Evolutionary conservation across 2,797 vertebrate genomes (phyloP).

Genomic region (Chloroceryle inda): DNA sequence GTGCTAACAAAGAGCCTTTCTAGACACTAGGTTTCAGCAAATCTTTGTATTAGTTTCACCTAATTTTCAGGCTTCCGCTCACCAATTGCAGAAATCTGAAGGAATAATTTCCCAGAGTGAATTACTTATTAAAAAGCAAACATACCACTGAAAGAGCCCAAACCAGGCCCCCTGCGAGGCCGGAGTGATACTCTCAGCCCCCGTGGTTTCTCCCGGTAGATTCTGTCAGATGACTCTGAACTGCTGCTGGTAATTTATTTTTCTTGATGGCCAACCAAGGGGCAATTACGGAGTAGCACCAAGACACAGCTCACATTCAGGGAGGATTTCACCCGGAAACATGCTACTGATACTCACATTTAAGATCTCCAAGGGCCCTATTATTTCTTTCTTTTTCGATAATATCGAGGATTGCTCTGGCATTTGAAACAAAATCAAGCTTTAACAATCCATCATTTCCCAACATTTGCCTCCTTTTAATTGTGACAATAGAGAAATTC

Average conservation of each 20-base stretch:
- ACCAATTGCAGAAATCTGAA: background rate
- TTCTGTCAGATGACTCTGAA: background rate
- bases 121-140: slow-evolving; percentile 52
- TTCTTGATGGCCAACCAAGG: slow-evolving; percentile 25
- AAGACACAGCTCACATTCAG: background rate
- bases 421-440: slow-evolving; percentile 9
- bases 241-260: background rate
- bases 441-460: background rate
- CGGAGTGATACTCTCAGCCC: background rate
- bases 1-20: background rate
- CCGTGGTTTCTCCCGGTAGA: background rate
- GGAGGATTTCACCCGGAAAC: slow-evolving; percentile 42
- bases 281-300: slow-evolving; percentile 22
- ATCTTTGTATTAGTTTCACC: slow-evolving; percentile 1
- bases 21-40: slow-evolving; percentile 4
- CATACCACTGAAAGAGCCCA: background rate
- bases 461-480: slow-evolving; percentile 24
- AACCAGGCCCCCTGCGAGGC: background rate
- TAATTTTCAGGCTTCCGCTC: slow-evolving; percentile 12
- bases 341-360: slow-evolving; percentile 9
- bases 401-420: background rate
- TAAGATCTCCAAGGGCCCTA: slow-evolving; percentile 12
- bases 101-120: slow-evolving; percentile 48
- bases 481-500: background rate
- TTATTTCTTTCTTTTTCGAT: background rate